Evolutionary conservation across 2,113 vertebrate genomes (phyloP).

Genomic region (Parotia lawesii): DNA sequence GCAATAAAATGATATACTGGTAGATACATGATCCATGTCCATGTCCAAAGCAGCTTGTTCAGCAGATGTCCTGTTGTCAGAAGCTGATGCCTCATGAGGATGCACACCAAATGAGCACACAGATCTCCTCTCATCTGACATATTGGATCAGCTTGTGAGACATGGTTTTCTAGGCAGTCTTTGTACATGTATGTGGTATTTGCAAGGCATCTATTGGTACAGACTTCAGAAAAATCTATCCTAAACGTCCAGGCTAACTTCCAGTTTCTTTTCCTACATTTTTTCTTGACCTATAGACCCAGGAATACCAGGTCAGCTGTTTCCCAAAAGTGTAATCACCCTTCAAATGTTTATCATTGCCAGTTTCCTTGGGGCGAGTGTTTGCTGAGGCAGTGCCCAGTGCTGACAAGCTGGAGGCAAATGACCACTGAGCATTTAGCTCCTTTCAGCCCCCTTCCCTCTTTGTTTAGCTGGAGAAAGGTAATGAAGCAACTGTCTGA

Average conservation of each 20-base stretch:
- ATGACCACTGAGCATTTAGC: background rate
- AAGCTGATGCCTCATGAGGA: background rate
- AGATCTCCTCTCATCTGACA: background rate
- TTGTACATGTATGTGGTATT: fast-evolving
- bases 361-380: background rate
- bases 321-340: background rate
- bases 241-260: background rate
- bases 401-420: background rate
- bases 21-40: background rate
- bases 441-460: background rate
- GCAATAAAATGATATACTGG: background rate
- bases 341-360: background rate
- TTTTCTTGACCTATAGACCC: background rate
- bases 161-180: background rate
- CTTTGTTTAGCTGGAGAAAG: background rate
- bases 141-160: background rate
- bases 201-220: background rate
- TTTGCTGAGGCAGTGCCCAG: background rate
- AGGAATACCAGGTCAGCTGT: background rate
- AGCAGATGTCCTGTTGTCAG: background rate
- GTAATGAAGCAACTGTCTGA: background rate
- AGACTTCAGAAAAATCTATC: background rate
- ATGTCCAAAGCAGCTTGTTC: background rate
- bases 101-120: background rate
- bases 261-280: background rate